Evolutionary conservation across 2,888 invertebrate genomes (phyloP), one percentile per base, ranked within the genome.

Genomic region (Sphinx pinastri): DNA sequence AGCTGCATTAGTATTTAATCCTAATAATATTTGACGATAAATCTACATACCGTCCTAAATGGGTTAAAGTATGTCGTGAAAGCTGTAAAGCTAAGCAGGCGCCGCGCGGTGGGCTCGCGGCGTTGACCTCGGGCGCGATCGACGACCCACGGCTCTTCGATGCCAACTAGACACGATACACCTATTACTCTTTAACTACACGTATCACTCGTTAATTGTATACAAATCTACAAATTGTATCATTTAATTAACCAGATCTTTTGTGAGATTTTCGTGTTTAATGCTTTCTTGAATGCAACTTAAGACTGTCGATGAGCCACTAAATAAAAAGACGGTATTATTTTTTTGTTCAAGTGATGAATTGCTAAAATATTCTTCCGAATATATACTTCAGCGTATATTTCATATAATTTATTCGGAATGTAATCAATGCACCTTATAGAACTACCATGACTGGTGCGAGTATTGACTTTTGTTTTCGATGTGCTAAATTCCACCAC

Each of bases 51-150:
- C 38, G 19, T 70, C 31, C 66, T 51, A 58, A 68, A 57, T 58
- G 25, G 45, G 47, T 57, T 57, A 25, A 70, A 51, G 58, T 77
- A 74, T 79, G 77, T 78, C 83, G 84, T 83, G 87, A 87, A 87
- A 88, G 88, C 83, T 79, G 77, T 74, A 77, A 77, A 77, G 75
- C 66, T 67, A 60, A 70, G 71, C 76, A 74, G 67, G 54, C 71
- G 71, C 68, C 60, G 71, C 68, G 73, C 74, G 72, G 75, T 74
- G 75, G 69, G 66, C 82, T 84, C 84, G 86, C 90, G 90, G 83
- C 91, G 91, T 75, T 92, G 93, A 93, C 93, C 93, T 88, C 88
- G 77, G 79, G 77, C 72, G 88, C 90, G 93, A 88, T 77, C 92
- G 91, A 89, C 92, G 93, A 93, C 93, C 93, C 84, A 86, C 72